phyloP scores from a whole-genome alignment of 2,113 vertebrate species.

The Takifugu bimaculatus region DNA sequence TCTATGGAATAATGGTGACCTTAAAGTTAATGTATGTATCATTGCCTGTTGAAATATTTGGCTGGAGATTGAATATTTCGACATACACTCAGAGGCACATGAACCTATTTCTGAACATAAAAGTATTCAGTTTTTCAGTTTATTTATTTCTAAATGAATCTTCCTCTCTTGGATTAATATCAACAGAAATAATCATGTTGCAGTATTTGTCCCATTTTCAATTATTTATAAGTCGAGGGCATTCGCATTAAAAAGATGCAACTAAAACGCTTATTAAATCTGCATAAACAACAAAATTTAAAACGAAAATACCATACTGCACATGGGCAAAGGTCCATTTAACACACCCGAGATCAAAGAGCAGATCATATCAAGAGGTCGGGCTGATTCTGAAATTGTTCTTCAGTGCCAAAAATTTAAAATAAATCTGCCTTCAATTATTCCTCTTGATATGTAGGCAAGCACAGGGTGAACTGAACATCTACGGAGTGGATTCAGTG shows the following conservation, averaged over 20 bases:
- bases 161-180: conserved; percentile 23
- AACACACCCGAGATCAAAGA: conserved; percentile 64
- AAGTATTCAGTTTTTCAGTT: not conserved
- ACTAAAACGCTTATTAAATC: conserved; percentile 60
- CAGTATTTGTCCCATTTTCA: conserved; percentile 71
- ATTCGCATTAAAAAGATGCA: conserved; percentile 64
- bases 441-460: conserved; percentile 91
- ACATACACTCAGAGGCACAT: no score
- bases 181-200: conserved; percentile 56
- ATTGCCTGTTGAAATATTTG: no score
- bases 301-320: conserved; percentile 50
- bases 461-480: conserved; percentile 83
- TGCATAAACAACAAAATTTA: conserved; percentile 70
- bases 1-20: no score
- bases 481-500: conserved; percentile 65
- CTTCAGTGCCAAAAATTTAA: conserved; percentile 80
- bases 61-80: no score
- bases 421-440: conserved; percentile 80
- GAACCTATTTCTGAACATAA: no score
- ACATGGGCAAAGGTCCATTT: conserved; percentile 53
- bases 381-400: conserved; percentile 71
- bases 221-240: conserved; percentile 75
- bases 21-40: no score
- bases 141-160: not conserved
- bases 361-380: conserved; percentile 52